A percentile compares a stretch with the other conserved stretches of the same genome.
These are phyloP conservation scores for rabbit (Oryctolagus cuniculus) DNA, from an alignment of 2,113 vertebrate genomes.

Conservation along the genomic window DNA sequence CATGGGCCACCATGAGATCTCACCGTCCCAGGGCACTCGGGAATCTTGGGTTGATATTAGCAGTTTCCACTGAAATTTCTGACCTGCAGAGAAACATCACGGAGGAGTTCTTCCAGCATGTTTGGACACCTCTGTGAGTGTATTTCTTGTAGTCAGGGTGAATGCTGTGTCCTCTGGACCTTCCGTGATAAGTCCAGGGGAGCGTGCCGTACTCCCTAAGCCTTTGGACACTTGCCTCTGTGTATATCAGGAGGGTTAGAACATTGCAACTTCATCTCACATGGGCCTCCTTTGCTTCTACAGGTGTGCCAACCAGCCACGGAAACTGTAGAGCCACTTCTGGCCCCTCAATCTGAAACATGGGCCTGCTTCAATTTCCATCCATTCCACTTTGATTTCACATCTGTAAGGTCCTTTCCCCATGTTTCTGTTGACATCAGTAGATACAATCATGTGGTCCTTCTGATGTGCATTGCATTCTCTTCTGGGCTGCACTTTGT, in stretches of 20 bases:
- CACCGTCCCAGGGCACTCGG: rapidly evolving
- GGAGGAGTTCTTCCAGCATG: rapidly evolving
- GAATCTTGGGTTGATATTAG: rapidly evolving
- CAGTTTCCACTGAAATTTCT: not conserved
- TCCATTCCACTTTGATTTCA: not conserved
- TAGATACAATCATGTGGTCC: rapidly evolving
- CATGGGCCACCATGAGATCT: rapidly evolving
- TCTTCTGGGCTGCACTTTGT: not conserved
- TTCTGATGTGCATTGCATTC: rapidly evolving
- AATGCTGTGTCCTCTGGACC: rapidly evolving
- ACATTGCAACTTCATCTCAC: not conserved
- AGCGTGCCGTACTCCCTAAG: not conserved
- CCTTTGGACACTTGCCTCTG: not conserved
- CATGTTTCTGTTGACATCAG: not conserved
- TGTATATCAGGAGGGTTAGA: rapidly evolving
- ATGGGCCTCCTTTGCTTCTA: too few species aligned
- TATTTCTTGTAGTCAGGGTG: rapidly evolving
- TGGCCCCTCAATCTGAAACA: not conserved
- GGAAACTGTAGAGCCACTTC: not conserved
- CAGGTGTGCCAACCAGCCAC: rapidly evolving
- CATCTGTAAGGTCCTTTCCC: not conserved
- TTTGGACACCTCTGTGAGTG: rapidly evolving
- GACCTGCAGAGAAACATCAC: rapidly evolving
- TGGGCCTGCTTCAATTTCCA: rapidly evolving
- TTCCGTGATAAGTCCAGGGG: not conserved